Evolutionary conservation across 1,140 invertebrate genomes (phyloP).

Genomic region (Gryllus bimaculatus): DNA sequence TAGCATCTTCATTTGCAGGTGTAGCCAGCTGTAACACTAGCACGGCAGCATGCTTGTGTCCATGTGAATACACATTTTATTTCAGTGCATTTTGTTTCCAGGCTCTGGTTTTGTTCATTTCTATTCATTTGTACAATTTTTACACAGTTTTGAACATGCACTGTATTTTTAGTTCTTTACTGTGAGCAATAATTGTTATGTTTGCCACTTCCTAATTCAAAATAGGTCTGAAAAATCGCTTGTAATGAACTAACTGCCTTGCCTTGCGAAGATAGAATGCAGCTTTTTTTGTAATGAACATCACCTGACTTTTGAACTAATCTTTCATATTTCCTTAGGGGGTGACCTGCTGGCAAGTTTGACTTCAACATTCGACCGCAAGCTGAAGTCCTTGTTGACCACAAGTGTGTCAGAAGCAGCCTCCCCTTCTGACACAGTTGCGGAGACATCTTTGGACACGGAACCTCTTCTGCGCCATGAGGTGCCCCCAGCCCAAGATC

Average conservation of each 20-base stretch:
- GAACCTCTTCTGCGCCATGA: background rate
- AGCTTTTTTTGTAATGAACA: no score
- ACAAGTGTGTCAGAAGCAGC: slow-evolving; percentile 27
- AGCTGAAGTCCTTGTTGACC: slow-evolving; percentile 49
- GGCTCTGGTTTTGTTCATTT: background rate
- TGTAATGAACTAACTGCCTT: no score
- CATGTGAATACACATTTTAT: background rate
- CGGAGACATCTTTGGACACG: background rate
- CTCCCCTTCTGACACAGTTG: background rate
- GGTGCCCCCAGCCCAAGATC: background rate
- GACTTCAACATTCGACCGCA: slow-evolving; percentile 64
- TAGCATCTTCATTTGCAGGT: background rate
- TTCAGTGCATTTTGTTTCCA: background rate
- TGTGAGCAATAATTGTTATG: no score
- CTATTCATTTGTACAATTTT: no score
- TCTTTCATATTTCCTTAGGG: slow-evolving; percentile 34
- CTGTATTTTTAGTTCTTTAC: no score
- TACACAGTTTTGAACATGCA: no score
- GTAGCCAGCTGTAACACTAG: background rate
- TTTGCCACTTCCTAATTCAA: no score
- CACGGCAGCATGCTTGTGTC: background rate
- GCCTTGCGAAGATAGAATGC: no score
- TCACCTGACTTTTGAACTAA: no score
- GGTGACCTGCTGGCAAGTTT: slow-evolving; percentile 56
- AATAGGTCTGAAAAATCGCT: no score